Base-by-base conservation (phyloP, 2,888 invertebrate genomes). In the Himalopsyche kuldschensis region DNA sequence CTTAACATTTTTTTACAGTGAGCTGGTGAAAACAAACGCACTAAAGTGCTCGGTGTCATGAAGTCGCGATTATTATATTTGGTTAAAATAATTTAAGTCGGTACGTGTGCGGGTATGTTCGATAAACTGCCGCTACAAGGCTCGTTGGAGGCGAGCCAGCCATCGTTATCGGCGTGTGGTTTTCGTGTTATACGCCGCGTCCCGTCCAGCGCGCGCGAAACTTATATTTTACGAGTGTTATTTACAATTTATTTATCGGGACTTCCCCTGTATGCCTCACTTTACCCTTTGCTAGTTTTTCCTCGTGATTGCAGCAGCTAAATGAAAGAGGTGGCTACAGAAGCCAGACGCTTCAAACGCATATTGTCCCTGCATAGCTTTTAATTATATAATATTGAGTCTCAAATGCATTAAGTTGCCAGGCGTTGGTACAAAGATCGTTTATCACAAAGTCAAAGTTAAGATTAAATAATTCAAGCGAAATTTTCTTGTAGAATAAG, bases 71-170 rank as follows among this genome's bases (percentile, higher is more conserved):
- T 55, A 55, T 55, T 55, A 24, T 24, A 55, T 55, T 55, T 55
- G 15, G 55, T 55, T 55, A 55, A n/a, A 55, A 20, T 20, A 3
- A 55, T 55, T n/a, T 55, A 55, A 24, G 55, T 55, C 10, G 4
- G 55, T 79, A 27, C 8, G 30, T 30, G 80, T 17, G 63, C 47
- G 81, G 27, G 81, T 27, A 30, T 24, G 46, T 81, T 41, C 81
- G 81, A 76, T 81, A 81, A 81, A 81, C 81, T 76, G 78, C 63
- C 82, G 82, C 78, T 82, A 82, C 82, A 82, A 79, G 82, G 41
- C 82, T 69, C 79, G 30, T 82, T 83, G 83, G 83, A 75, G 48
- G 55, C 20, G 80, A 47, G 79, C 83, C 83, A 83, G 83, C 75
- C 47, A 76, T 69, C 76, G 83, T 83, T 83, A 83, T 83, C 80